These are phyloP conservation scores for Cydia amplana DNA, from an alignment of 1,140 invertebrate genomes.

Conservation along the genomic window DNA sequence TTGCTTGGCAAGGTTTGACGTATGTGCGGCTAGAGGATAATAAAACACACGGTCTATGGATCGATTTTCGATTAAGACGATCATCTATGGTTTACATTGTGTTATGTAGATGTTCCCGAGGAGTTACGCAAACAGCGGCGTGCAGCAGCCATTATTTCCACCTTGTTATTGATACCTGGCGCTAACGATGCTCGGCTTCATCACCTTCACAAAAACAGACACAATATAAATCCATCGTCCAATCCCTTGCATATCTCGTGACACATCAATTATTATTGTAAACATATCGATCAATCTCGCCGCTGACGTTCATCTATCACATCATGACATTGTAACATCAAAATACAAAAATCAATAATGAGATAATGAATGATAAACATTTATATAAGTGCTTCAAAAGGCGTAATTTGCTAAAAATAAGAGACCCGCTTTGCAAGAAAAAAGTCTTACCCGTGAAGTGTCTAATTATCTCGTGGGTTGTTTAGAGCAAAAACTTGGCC, in stretches of 20 bases:
- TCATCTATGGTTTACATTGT: constrained; percentile 36
- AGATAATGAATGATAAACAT: background rate
- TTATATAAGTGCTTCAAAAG: background rate
- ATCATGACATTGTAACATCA: constrained; percentile 32
- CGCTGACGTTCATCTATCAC: constrained; percentile 40
- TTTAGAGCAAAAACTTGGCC: constrained; percentile 6
- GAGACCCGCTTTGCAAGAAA: background rate
- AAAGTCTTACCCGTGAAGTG: constrained; percentile 2
- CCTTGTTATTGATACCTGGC: constrained; percentile 47
- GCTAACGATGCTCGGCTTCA: constrained; percentile 41
- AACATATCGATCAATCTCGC: constrained; percentile 65
- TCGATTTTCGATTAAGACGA: background rate
- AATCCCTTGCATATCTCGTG: constrained; percentile 54
- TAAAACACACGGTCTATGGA: constrained; percentile 8
- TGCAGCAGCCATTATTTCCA: constrained; percentile 31
- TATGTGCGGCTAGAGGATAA: too few relatives aligned
- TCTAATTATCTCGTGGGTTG: constrained; percentile 20
- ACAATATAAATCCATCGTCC: constrained; percentile 54
- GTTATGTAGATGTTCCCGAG: constrained; percentile 29
- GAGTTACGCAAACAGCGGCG: constrained; percentile 13
- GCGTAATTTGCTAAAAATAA: constrained; percentile 31
- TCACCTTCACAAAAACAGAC: constrained; percentile 48
- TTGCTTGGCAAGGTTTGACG: too few relatives aligned
- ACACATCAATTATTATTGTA: constrained; percentile 62
- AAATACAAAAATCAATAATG: constrained; percentile 1